phyloP scores from a whole-genome alignment of 2,113 vertebrate species.

The Sceloporus undulatus region DNA sequence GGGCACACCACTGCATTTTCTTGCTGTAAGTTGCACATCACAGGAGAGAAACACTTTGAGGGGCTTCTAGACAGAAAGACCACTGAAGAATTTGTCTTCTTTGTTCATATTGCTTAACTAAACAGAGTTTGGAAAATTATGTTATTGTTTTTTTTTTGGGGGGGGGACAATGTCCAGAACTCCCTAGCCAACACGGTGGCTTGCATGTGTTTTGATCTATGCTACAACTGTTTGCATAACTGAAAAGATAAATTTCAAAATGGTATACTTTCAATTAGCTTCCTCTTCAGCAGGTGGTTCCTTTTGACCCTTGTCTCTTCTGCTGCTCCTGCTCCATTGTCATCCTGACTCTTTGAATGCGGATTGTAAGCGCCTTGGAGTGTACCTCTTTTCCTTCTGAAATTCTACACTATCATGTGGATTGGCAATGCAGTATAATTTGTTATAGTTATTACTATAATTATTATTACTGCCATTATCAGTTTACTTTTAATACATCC shows the following conservation, averaged over 20 bases:
- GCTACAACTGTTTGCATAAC: neutral
- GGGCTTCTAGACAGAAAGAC: neutral
- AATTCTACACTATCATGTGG: neutral
- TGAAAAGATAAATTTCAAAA: neutral
- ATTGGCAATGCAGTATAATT: neutral
- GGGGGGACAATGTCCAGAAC: too few relatives aligned
- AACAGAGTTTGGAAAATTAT: too few relatives aligned
- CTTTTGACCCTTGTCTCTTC: neutral
- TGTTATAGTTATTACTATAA: neutral
- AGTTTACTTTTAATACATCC: neutral
- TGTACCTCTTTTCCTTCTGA: neutral
- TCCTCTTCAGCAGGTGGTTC: neutral
- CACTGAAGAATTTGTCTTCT: neutral
- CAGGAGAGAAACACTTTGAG: neutral
- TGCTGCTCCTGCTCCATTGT: neutral
- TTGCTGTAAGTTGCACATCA: neutral
- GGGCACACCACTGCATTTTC: neutral
- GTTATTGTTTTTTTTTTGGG: too few relatives aligned
- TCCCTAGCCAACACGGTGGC: too few relatives aligned
- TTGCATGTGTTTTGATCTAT: neutral
- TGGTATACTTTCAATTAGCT: neutral
- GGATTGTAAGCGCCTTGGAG: neutral
- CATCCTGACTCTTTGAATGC: neutral
- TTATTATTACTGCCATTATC: neutral
- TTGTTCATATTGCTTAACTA: neutral